These are phyloP conservation scores for Carassius auratus DNA, from an alignment of 2,113 vertebrate species.

Conservation along the genomic window DNA sequence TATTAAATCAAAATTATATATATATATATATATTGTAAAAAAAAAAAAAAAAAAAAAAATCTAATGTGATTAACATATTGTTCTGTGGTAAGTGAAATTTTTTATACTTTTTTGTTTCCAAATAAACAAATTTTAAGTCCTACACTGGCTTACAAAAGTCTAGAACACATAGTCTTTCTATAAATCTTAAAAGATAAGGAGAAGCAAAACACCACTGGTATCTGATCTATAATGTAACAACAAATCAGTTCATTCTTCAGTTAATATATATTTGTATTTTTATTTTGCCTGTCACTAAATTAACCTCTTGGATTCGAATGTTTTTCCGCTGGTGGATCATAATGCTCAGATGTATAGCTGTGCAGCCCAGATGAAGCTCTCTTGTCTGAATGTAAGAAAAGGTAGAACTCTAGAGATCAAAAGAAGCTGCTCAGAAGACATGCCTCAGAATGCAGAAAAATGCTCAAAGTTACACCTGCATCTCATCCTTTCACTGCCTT, in stretches of 20 bases:
- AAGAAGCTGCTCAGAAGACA: conserved; percentile 75
- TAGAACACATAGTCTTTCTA: too few relatives aligned
- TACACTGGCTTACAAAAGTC: too few relatives aligned
- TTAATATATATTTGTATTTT: background rate
- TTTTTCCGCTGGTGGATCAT: conserved; percentile 19
- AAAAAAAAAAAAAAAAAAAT: too few relatives aligned
- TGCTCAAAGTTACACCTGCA: conserved; percentile 57
- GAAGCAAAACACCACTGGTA: conserved; percentile 23
- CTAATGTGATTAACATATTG: background rate
- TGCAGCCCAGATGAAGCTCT: background rate
- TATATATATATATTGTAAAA: too few relatives aligned
- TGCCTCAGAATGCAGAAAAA: conserved; percentile 63
- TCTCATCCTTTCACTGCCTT: conserved; percentile 57
- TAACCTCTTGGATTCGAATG: conserved; percentile 23
- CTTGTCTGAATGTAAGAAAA: background rate
- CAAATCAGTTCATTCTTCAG: background rate
- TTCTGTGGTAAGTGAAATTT: background rate
- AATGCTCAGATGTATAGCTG: background rate
- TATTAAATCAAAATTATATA: too few relatives aligned
- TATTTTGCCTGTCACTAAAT: background rate
- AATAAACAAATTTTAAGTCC: too few relatives aligned
- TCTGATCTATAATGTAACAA: background rate
- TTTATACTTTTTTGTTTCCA: background rate
- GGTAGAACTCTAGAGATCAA: conserved; percentile 72
- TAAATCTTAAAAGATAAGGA: conserved; percentile 36